Base-by-base conservation (phyloP, 2,888 invertebrate species). In the Celastrina argiolus region DNA sequence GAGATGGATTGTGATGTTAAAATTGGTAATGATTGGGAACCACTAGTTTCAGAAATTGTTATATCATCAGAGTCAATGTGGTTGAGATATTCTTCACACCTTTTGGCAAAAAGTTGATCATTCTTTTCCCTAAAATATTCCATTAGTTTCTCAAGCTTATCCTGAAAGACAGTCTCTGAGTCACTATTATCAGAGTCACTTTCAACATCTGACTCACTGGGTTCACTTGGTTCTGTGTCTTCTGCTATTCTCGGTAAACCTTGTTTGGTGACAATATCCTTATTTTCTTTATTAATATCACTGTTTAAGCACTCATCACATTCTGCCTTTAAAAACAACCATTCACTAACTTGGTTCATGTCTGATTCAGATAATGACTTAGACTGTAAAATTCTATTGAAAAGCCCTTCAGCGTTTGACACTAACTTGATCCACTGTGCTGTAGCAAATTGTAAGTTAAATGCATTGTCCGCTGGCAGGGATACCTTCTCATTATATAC, bases 271-370 rank as follows among this genome's bases (percentile, higher is more conserved):
- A 76, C 80, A 63, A 77, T 77, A 74, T 89, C 90, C 75, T 88
- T 88, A 70, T 88, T 89, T 73, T 88, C 91, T 72, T 78, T 84
- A 74, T 75, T 82, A 56, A 89, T 88, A 75, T 94, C 94, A 70
- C 84, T 89, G 70, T 93, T 93, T 61, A 95, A 92, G 79, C 96
- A 96, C 78, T 97, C 96, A 81, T 97, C 96, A 83, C 96, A 97
- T 83, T 97, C 97, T 73, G 96, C 96, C 78, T 97, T 97, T 69
- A 96, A 87, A 75, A 95, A 96, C 18, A 97, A 86, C 97, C 97
- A 97, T 73, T 96, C 95, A 77, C 95, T 92, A 7, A 92, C 88
- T 84, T 96, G 96, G 76, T 95, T 95, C 72, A 94, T 93, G 78
- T 96, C 96, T 69, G 93, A 87, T 66, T 95, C 94, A 12, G 94